A percentile compares a stretch with the other conserved stretches of the same genome.
These are phyloP conservation scores for Sylvia atricapilla DNA, from an alignment of 2,113 vertebrate genomes.

Conservation along the genomic window DNA sequence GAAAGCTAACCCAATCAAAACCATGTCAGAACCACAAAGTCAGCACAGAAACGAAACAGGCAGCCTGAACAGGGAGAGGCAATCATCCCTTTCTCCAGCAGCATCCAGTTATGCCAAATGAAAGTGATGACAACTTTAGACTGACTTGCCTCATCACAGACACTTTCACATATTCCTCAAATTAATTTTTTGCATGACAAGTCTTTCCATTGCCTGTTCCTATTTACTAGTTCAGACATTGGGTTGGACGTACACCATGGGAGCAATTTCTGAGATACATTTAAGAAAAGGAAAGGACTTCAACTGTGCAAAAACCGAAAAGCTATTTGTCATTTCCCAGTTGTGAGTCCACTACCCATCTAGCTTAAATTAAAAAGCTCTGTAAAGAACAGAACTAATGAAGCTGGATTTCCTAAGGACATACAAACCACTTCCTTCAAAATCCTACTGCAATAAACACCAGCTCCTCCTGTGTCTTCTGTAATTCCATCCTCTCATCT, in stretches of 20 bases:
- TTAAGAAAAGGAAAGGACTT: conserved; percentile 7
- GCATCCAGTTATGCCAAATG: neutral
- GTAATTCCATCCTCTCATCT: neutral
- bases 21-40: neutral
- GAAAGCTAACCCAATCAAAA: conserved; percentile 36
- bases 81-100: conserved; percentile 2
- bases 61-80: conserved; percentile 13
- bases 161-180: conserved; percentile 40
- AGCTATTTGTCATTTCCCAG: neutral
- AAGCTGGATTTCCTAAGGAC: conserved; percentile 28
- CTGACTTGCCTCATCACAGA: conserved; percentile 13
- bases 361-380: conserved; percentile 26
- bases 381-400: conserved; percentile 1
- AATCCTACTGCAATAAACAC: conserved; percentile 43
- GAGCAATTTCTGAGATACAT: neutral
- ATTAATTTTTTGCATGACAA: neutral
- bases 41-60: neutral
- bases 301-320: neutral
- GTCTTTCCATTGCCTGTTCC: conserved; percentile 41
- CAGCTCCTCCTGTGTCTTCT: conserved; percentile 5
- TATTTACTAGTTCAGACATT: neutral
- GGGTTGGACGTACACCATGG: neutral
- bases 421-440: conserved; percentile 3
- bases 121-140: conserved; percentile 53
- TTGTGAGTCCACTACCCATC: neutral